phyloP scores from a whole-genome alignment of 2,113 vertebrate species.

The Bambusicola thoracicus region DNA sequence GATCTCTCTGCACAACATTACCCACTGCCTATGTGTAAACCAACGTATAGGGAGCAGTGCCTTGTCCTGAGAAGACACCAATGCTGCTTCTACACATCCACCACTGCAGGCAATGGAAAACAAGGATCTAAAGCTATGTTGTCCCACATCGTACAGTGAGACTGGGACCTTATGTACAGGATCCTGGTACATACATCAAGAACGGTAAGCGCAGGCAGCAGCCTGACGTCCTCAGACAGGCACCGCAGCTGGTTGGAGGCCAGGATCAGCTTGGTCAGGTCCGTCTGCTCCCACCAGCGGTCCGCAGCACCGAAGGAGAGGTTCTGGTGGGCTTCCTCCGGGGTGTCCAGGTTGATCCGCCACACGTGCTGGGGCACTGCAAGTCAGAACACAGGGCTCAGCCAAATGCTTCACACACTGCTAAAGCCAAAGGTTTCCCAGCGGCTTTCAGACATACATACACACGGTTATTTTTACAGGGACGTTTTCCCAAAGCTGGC shows the following conservation, averaged over 20 bases:
- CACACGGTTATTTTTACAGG: not conserved
- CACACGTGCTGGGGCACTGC: slow-evolving; percentile 91
- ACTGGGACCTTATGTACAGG: fast-evolving
- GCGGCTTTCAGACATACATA: fast-evolving
- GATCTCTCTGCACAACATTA: not conserved
- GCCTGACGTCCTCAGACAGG: slow-evolving; percentile 87
- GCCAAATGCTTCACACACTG: fast-evolving
- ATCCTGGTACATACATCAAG: slow-evolving; percentile 85
- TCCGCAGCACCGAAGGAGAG: slow-evolving; percentile 85
- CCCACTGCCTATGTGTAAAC: fast-evolving
- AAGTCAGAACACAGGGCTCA: fast-evolving
- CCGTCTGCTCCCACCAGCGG: slow-evolving; percentile 96
- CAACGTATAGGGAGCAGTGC: fast-evolving
- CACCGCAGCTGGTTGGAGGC: slow-evolving; percentile 90
- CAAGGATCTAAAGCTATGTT: fast-evolving
- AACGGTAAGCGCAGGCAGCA: slow-evolving; percentile 85
- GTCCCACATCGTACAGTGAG: fast-evolving
- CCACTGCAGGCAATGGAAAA: not conserved
- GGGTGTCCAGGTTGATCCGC: slow-evolving; percentile 90
- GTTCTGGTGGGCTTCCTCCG: slow-evolving; percentile 85
- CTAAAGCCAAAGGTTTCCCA: fast-evolving
- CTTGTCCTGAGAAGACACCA: not conserved
- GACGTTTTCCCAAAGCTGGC: not conserved
- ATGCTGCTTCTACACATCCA: not conserved
- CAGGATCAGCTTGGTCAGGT: slow-evolving; percentile 91